Conservation (phyloP, 2,888 invertebrate species). For the Metallyticus violacea region DNA sequence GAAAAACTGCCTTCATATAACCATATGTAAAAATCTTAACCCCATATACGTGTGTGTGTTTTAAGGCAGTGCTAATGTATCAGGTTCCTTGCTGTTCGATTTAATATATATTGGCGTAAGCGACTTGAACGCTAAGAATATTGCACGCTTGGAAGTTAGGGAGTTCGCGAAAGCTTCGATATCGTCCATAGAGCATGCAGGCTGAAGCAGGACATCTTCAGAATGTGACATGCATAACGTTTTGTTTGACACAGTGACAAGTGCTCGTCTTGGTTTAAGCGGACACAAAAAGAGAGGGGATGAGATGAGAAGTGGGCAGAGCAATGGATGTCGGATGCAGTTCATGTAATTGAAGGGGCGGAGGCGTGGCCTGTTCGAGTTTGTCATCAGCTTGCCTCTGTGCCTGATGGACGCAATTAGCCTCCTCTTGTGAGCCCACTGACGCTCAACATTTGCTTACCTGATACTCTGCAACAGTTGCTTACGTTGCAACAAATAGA, state of each 20-base stretch:
- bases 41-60: no score
- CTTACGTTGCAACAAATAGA: no score
- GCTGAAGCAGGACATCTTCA: neutral
- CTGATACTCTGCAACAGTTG: neutral
- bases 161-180: no score
- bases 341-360: neutral
- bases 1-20: no score
- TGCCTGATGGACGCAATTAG: neutral
- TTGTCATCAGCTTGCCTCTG: neutral
- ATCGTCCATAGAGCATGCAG: no score
- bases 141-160: no score
- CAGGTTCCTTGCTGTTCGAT: no score
- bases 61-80: no score
- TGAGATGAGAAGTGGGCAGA: neutral
- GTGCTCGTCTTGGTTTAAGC: neutral
- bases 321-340: neutral
- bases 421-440: neutral
- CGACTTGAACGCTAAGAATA: no score
- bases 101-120: no score
- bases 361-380: neutral
- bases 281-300: neutral
- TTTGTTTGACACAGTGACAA: neutral
- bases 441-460: neutral
- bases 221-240: neutral
- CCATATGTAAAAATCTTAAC: no score